Base-by-base conservation (phyloP, 1,140 invertebrate species). In the Pemphigus obesinymphae region DNA sequence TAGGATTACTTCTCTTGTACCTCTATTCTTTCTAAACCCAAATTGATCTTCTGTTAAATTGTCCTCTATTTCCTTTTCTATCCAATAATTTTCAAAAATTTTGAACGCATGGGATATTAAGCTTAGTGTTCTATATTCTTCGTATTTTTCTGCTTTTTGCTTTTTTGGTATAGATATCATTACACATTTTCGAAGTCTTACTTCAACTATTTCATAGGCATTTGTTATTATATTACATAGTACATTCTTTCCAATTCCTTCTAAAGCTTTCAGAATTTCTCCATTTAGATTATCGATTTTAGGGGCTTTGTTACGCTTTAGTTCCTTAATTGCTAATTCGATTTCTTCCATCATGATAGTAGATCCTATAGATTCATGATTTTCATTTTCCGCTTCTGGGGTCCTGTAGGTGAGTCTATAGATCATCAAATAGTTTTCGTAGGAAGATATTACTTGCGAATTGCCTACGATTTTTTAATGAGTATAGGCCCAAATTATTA, bases 171-270 rank as follows among this genome's bases (percentile, higher is more conserved):
- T 26, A 61, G 58, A 23, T 61, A 61, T 61, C 26, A 61, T 61
- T 61, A 61, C 58, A 23, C 58, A 61, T 61, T 61, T 61, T 61
- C 58, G 23, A 61, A 61, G 58, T 61, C 58, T 61, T 61, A 13
- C 15, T 13, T 13, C 50, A 53, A 20, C 58, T 61, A 23, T 61
- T 61, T 61, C 58, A 61, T 61, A 61, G 58, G 58, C 58, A n/a
- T n/a, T n/a, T n/a, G n/a, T n/a, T n/a, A n/a, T n/a, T n/a, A n/a
- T n/a, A n/a, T n/a, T n/a, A n/a, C n/a, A 61, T 23, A 61, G 58
- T 4, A 11, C 58, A 26, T 61, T 11, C 58, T 61, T 26, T 61
- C 58, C 20, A 15, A 26, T 61, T 61, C 23, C 58, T 61, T 61
- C 58, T 61, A 61, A 61, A 13, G 13, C 8, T 29, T 26, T 61